Evolutionary conservation across 2,797 vertebrate species (phyloP), one percentile per base, ranked within the genome.

Genomic region (Eulemur albifrons): DNA sequence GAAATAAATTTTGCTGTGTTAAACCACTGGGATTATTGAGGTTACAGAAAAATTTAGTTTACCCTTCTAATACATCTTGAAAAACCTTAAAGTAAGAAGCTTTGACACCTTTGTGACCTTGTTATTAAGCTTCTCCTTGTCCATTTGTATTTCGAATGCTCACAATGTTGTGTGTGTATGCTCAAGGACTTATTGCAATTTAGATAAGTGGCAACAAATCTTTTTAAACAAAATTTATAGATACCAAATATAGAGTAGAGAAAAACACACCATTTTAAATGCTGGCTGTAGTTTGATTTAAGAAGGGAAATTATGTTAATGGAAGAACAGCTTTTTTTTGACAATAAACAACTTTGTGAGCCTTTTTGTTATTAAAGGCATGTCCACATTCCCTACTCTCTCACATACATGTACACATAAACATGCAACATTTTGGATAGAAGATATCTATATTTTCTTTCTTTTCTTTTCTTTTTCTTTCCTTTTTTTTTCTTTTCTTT

Each of bases 191-290:
- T 48, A 54, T 5, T 48, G 20, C 20, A 76, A 72, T 57, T 70
- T 59, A 80, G 43, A 63, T 38, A 79, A 95, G 73, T 35, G 32
- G 17, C 35, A 72, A 9, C 21, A 82, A 52, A 43, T 59, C 4
- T 15, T 54, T 94, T 93, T 20, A 84, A 83, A 3, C 25, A 87
- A 90, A 73, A 83, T 83, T 18, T 83, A 61, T 45, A 50, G 50
- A 45, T 38, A 61, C 30, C 4, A 30, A 92, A 73, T 65, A 32
- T 72, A 90, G 27, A 63, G 12, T 18, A 61, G 14, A 35, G 43
- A 45, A 45, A 85, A 72, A 54, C 2, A 20, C 21, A 40, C 69
- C 48, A 35, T 38, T 88, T 61, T 54, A 75, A 83, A 94, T 82
- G 20, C 35, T 79, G 63, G n/a, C 69, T 92, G 11, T 11, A 14